phyloP scores from a whole-genome alignment of 2,113 vertebrate species.

The Oncorhynchus nerka region DNA sequence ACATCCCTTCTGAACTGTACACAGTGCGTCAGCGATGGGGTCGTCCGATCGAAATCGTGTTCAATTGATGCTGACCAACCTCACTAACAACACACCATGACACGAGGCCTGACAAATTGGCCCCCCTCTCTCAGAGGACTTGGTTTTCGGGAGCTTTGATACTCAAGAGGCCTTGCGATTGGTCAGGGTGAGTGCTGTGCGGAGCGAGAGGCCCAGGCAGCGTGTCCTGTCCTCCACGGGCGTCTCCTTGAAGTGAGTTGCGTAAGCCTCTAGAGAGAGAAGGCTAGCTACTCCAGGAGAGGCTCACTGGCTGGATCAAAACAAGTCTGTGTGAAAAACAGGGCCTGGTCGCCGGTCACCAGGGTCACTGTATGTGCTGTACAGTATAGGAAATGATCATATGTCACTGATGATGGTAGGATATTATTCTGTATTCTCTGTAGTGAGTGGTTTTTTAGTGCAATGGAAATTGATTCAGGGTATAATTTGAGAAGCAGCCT shows the following conservation, averaged over 20 bases:
- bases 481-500: too few species aligned
- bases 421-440: too few species aligned
- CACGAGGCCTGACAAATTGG: constrained; percentile 50
- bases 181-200: constrained; percentile 18
- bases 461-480: too few species aligned
- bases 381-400: too few species aligned
- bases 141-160: constrained; percentile 25
- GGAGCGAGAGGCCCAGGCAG: constrained; percentile 24
- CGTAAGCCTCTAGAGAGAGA: constrained; percentile 6
- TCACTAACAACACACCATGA: neutral
- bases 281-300: neutral
- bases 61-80: neutral
- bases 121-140: neutral
- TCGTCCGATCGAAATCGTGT: neutral
- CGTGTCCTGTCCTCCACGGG: constrained; percentile 18
- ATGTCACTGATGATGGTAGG: too few species aligned
- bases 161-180: constrained; percentile 29
- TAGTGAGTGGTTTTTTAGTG: too few species aligned
- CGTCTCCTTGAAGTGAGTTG: constrained; percentile 21
- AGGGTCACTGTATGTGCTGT: too few species aligned
- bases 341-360: too few species aligned
- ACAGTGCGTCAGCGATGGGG: neutral
- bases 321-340: too few species aligned
- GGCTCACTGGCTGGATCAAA: neutral
- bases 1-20: neutral